Evolutionary conservation across 2,888 invertebrate species (phyloP).

Genomic region (Halocaridina rubra): DNA sequence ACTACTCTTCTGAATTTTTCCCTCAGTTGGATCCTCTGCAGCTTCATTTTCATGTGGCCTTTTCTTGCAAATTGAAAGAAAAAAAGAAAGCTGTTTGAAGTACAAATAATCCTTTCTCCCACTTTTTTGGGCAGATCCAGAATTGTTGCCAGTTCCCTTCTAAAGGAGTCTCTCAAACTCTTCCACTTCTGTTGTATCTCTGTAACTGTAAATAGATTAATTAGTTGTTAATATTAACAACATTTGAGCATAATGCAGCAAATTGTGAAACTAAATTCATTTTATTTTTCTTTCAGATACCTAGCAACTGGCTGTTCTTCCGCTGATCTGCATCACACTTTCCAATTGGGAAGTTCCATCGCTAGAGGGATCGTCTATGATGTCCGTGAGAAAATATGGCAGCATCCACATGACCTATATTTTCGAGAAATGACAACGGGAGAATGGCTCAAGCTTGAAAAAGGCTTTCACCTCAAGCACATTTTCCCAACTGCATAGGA

Average conservation of each 20-base stretch:
- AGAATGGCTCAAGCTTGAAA: constrained; percentile 7
- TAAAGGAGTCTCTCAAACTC: constrained; percentile 28
- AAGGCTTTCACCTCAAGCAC: constrained; percentile 11
- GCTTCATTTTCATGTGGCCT: constrained; percentile 15
- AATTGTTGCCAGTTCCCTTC: neutral
- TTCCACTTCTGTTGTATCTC: constrained; percentile 12
- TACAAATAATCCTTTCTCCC: constrained; percentile 8
- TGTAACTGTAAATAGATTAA: neutral
- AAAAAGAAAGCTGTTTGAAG: constrained; percentile 22
- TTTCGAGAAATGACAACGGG: constrained; percentile 1
- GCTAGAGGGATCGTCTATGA: neutral
- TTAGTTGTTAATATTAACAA: neutral
- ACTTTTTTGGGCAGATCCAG: constrained; percentile 19
- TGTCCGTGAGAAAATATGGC: neutral
- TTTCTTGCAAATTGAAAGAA: constrained; percentile 7
- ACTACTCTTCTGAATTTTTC: neutral
- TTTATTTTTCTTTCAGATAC: neutral
- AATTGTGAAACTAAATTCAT: neutral
- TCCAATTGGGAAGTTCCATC: neutral
- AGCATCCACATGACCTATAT: constrained; percentile 19
- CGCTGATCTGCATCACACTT: neutral
- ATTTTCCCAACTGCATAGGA: constrained; percentile 8
- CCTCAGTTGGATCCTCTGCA: constrained; percentile 13
- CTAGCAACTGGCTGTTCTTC: neutral
- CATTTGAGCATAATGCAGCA: neutral